Evolutionary conservation across 2,113 vertebrate species (phyloP).

Genomic region (Microtus richardsoni): DNA sequence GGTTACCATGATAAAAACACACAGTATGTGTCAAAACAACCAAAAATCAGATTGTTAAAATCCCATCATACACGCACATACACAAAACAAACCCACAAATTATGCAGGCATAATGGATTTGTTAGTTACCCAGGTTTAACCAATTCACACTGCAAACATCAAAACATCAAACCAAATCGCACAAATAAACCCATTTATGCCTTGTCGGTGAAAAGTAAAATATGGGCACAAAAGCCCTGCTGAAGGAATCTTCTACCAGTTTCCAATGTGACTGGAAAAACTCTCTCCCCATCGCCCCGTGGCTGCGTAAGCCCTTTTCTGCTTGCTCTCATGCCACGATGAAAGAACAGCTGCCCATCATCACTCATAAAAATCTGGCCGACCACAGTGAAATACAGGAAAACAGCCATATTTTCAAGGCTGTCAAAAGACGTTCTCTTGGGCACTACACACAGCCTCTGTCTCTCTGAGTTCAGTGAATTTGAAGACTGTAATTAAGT

Average conservation of each 20-base stretch:
- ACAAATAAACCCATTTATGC: not conserved
- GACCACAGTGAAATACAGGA: slow-evolving; percentile 35
- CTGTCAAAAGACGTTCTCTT: slow-evolving; percentile 61
- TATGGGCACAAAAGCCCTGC: not conserved
- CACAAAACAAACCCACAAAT: not conserved
- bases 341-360: slow-evolving; percentile 60
- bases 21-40: not conserved
- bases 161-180: not conserved
- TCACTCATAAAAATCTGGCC: slow-evolving; percentile 32
- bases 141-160: not conserved
- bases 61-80: not conserved
- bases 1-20: not conserved
- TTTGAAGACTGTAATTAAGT: slow-evolving; percentile 70
- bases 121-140: not conserved
- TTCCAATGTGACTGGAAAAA: not conserved
- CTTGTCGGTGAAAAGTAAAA: not conserved
- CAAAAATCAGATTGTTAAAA: not conserved
- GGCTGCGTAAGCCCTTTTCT: slow-evolving; percentile 43
- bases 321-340: not conserved
- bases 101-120: not conserved
- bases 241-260: not conserved
- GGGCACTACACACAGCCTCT: slow-evolving; percentile 31
- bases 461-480: slow-evolving; percentile 47
- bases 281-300: slow-evolving; percentile 30
- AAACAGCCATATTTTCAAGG: slow-evolving; percentile 51